Percentiles rank a stretch among this genome's conserved stretches.
Conservation (phyloP, 2,113 vertebrate species). For the Epinephelus moara region DNA sequence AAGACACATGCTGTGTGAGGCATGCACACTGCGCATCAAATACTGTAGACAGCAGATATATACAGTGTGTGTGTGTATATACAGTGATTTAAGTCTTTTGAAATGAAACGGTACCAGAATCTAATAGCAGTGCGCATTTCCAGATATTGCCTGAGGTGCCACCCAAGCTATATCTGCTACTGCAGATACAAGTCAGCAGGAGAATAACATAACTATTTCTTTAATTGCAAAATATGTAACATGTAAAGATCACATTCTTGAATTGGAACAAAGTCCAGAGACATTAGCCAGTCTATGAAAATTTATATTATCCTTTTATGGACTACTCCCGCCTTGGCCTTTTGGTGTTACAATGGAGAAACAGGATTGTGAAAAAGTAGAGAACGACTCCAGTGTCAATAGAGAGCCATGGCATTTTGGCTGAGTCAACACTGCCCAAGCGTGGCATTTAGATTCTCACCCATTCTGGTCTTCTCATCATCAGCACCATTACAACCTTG, state of each 20-base stretch:
- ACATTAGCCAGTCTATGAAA: slow-evolving; percentile 1
- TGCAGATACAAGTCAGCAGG: neutral
- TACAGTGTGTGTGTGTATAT: too few relatives aligned
- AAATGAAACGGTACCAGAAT: neutral
- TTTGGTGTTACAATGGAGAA: slow-evolving; percentile 27
- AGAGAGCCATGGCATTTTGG: slow-evolving; percentile 56
- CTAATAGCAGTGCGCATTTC: neutral
- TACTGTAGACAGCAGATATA: too few relatives aligned
- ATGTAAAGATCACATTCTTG: neutral
- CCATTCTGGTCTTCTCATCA: slow-evolving; percentile 36
- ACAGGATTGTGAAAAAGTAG: slow-evolving; percentile 26
- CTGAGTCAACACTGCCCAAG: slow-evolving; percentile 48
- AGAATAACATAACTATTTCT: neutral
- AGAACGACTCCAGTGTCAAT: slow-evolving; percentile 40
- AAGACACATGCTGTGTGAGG: too few relatives aligned
- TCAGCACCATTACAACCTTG: slow-evolving; percentile 31
- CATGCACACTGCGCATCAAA: too few relatives aligned
- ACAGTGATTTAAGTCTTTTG: neutral
- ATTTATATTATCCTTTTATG: slow-evolving; percentile 7
- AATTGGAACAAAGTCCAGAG: neutral
- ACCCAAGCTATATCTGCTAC: neutral
- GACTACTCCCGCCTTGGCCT: slow-evolving; percentile 25
- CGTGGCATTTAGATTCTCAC: slow-evolving; percentile 60
- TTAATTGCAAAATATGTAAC: neutral
- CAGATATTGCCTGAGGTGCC: neutral